Conservation (phyloP, 1,140 invertebrate species). For the Drosophila lacertosa region DNA sequence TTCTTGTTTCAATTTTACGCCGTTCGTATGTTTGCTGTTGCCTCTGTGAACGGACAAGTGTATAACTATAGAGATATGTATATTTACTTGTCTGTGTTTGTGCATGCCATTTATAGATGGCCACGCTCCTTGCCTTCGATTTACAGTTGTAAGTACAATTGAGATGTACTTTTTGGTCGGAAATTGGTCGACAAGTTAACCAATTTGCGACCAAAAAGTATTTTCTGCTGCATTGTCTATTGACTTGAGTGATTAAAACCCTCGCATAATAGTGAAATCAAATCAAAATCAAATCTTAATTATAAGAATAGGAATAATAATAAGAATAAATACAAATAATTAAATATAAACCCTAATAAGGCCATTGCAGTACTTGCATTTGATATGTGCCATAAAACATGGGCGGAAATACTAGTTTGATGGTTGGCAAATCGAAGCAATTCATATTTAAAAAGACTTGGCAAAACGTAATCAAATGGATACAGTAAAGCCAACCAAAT, state of each 20-base stretch:
- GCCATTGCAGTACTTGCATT: too few relatives aligned
- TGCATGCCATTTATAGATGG: constrained; percentile 35
- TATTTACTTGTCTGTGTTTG: constrained; percentile 1
- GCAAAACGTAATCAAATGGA: constrained; percentile 66
- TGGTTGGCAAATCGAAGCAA: constrained; percentile 42
- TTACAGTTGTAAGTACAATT: constrained; percentile 31
- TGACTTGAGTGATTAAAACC: background rate
- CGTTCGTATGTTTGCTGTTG: constrained; percentile 5
- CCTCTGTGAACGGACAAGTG: constrained; percentile 10
- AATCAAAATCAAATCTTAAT: too few relatives aligned
- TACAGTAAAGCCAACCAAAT: constrained; percentile 38
- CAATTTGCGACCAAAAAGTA: too few relatives aligned
- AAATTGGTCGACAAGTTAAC: too few relatives aligned
- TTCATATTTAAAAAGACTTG: constrained; percentile 75
- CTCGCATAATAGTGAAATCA: too few relatives aligned
- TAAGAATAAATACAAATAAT: background rate
- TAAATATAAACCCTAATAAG: too few relatives aligned
- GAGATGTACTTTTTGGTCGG: constrained; percentile 35
- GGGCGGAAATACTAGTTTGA: constrained; percentile 45
- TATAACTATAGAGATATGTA: constrained; percentile 13
- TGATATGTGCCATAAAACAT: too few relatives aligned
- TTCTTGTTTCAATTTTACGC: constrained; percentile 33
- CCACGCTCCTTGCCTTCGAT: constrained; percentile 9
- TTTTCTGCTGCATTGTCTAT: background rate
- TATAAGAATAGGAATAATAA: too few relatives aligned